Percentiles rank a stretch among this genome's conserved stretches.
Conservation (phyloP, 2,888 invertebrate species). For the Rhimphoctona megacephalus region DNA sequence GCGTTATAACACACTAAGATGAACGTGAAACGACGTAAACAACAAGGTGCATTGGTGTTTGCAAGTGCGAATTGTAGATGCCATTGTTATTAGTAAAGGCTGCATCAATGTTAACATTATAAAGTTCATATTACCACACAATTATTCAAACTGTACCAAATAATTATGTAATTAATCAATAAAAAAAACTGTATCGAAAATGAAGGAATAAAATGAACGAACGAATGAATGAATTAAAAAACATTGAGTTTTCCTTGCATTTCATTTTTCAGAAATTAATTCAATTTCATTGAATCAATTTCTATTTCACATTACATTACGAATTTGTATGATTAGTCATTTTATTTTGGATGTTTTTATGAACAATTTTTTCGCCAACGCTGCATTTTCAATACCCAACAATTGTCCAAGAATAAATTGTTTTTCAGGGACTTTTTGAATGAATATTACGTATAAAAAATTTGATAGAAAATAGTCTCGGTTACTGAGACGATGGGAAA, state of each 20-base stretch:
- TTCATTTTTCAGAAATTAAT: no score
- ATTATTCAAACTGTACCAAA: neutral
- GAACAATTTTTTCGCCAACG: neutral
- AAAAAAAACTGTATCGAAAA: neutral
- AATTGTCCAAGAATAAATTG: neutral
- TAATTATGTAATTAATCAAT: neutral
- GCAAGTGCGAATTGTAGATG: constrained; percentile 1
- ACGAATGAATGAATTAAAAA: neutral
- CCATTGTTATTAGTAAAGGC: neutral
- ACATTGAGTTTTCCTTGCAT: neutral
- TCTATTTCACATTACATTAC: neutral
- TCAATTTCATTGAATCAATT: neutral
- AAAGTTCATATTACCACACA: neutral
- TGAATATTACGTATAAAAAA: neutral
- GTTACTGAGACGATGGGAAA: neutral
- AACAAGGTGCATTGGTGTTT: constrained; percentile 17
- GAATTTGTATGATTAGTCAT: no score
- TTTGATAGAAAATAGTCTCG: neutral
- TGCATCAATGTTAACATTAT: neutral
- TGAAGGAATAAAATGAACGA: neutral
- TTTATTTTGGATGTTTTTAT: neutral
- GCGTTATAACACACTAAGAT: constrained; percentile 52
- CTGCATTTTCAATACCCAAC: neutral
- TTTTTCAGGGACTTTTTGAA: neutral
- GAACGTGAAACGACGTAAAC: constrained; percentile 27